Evolutionary conservation across 2,888 invertebrate species (phyloP).

Genomic region (Agriopis marginaria): DNA sequence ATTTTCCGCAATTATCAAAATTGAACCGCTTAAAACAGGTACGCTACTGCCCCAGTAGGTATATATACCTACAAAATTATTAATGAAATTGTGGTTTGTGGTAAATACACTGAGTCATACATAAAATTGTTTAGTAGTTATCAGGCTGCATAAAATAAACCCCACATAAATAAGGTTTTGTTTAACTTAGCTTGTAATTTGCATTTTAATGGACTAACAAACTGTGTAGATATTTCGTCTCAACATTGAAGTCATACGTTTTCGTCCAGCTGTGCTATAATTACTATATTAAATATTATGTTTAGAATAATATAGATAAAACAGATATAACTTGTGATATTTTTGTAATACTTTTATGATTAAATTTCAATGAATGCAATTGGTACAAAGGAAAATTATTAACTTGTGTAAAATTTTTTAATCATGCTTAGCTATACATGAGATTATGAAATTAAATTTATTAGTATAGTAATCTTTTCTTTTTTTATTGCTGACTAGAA

Average conservation of each 20-base stretch:
- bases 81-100: neutral
- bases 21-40: too few relatives aligned
- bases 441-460: constrained; percentile 19
- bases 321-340: constrained; percentile 42
- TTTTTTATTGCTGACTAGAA: constrained; percentile 36
- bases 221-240: too few relatives aligned
- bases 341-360: constrained; percentile 42
- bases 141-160: constrained; percentile 15
- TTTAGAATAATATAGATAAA: constrained; percentile 35
- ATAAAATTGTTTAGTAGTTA: neutral
- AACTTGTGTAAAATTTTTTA: constrained; percentile 34
- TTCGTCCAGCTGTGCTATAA: constrained; percentile 43
- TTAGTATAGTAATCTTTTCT: constrained; percentile 18
- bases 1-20: too few relatives aligned
- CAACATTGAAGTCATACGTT: constrained; percentile 31
- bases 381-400: constrained; percentile 35
- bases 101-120: neutral
- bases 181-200: neutral
- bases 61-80: neutral
- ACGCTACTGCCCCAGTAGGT: too few relatives aligned
- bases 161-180: neutral
- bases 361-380: constrained; percentile 37
- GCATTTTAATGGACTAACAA: neutral
- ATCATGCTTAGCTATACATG: constrained; percentile 29
- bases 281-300: constrained; percentile 25